These are phyloP conservation scores for Lycaena phlaeas DNA, from an alignment of 2,888 invertebrate genomes.

Conservation along the genomic window DNA sequence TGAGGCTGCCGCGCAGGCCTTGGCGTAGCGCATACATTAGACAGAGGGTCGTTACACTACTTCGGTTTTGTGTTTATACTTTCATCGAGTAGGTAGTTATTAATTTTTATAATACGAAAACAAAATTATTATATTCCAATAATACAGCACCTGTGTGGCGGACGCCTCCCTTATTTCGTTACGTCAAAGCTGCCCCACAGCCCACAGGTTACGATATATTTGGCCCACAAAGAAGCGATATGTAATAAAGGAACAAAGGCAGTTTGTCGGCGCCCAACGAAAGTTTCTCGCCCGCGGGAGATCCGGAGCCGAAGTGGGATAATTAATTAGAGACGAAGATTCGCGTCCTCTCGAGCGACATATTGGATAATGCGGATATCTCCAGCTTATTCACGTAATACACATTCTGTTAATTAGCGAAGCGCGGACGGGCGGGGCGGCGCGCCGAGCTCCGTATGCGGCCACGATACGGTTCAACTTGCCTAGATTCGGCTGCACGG, in stretches of 20 bases:
- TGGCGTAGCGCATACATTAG: too few species aligned
- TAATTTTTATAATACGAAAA: too few species aligned
- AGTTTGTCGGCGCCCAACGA: constrained; percentile 2
- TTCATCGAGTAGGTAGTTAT: too few species aligned
- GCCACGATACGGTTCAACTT: constrained; percentile 10
- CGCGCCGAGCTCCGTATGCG: not conserved
- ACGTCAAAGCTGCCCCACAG: too few species aligned
- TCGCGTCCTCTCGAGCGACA: constrained; percentile 15
- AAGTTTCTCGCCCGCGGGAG: not conserved
- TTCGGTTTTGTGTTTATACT: too few species aligned
- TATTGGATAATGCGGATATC: constrained; percentile 23
- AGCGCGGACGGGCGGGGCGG: constrained; percentile 13
- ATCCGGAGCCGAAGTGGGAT: not conserved
- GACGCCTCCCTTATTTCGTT: too few species aligned
- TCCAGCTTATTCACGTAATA: constrained; percentile 22
- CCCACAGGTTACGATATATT: too few species aligned
- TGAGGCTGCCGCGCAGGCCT: too few species aligned
- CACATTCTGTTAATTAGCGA: constrained; percentile 24
- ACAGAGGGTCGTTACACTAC: too few species aligned
- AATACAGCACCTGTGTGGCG: too few species aligned
- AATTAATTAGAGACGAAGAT: constrained; percentile 14
- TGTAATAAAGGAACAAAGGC: constrained; percentile 2
- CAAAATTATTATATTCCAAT: too few species aligned
- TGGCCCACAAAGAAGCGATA: not conserved
- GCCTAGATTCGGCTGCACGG: not conserved